Evolutionary conservation across 2,797 vertebrate species (phyloP), one percentile per base, ranked within the genome.

Genomic region (Parauchenoglanis punctatus): DNA sequence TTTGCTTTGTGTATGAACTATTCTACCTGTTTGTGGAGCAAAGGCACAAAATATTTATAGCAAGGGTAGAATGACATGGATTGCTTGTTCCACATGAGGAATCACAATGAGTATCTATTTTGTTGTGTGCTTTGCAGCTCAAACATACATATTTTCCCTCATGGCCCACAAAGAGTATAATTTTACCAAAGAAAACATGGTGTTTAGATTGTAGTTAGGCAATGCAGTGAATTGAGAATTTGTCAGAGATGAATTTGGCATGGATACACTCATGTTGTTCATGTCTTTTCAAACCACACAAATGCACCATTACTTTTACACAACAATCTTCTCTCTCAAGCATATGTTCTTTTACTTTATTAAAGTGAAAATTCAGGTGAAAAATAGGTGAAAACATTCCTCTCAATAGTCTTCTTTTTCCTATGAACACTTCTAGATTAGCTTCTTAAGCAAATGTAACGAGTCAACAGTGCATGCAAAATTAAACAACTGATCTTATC

Each of bases 31-130:
- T 70, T 76, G 28, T 40, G 46, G 25, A 28, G 35, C 25, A 44
- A 7, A 78, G 35, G 25, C 78, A 31, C 70, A 49, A 87, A 83
- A 76, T 70, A 75, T 68, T 65, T 20, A 63, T 15, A 73, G 54
- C 54, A 77, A 46, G 77, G 52, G 85, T 23, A 76, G 78, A 85
- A 67, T 82, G 46, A 83, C 59, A 56, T 31, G 44, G 49, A 54
- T 75, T 75, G 77, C 70, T 81, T 76, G 25, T 88, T 88, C 58
- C 87, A 88, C 84, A 88, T 85, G 87, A 85, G 46, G 84, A 85
- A 83, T 85, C 87, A 86, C 78, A 85, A 81, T 76, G n/a, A 68
- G 84, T 63, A 76, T 88, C 77, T 88, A 77, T 85, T 85, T 85
- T 86, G 49, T 76, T 68, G 40, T 70, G 58, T 83, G 87, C 68